A percentile compares a stretch with the other conserved stretches of the same genome.
Evolutionary conservation across 2,113 vertebrate genomes (phyloP).

Genomic region (Tursiops truncatus): DNA sequence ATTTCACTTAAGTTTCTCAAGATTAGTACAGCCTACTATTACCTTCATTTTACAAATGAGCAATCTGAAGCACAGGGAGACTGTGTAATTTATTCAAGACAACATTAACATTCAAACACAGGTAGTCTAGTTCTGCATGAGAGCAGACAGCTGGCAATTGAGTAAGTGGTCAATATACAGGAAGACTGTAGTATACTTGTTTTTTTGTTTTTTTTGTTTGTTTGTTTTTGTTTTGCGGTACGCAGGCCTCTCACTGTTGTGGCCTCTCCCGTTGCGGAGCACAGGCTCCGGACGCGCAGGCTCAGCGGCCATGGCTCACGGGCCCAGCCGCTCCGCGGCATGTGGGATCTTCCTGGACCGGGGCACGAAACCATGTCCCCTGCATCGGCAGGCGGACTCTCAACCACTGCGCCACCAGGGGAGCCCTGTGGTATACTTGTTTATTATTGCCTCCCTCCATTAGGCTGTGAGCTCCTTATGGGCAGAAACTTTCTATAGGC

Average conservation of each 20-base stretch:
- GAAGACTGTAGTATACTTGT: not conserved
- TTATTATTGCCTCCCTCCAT: not conserved
- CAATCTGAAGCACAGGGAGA: not conserved
- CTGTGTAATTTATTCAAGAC: not conserved
- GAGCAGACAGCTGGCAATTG: not conserved
- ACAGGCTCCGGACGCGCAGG: too few relatives aligned
- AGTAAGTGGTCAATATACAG: not conserved
- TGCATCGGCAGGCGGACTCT: too few relatives aligned
- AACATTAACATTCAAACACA: not conserved
- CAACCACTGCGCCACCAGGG: too few relatives aligned
- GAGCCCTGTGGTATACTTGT: not conserved
- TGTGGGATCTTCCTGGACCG: too few relatives aligned
- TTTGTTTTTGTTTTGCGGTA: too few relatives aligned
- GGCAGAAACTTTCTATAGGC: not conserved
- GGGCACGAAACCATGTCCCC: too few relatives aligned
- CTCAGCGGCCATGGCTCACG: too few relatives aligned
- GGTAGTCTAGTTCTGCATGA: not conserved
- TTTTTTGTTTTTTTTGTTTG: not conserved
- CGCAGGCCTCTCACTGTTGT: too few relatives aligned
- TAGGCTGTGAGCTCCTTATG: not conserved
- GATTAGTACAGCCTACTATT: not conserved
- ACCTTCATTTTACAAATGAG: not conserved
- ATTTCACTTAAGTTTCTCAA: not conserved
- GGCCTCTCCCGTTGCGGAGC: too few relatives aligned
- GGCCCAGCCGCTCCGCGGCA: too few relatives aligned